A percentile compares a stretch with the other conserved stretches of the same genome.
These are phyloP conservation scores for Corvus hawaiiensis DNA, from an alignment of 2,113 vertebrate genomes.

Conservation along the genomic window DNA sequence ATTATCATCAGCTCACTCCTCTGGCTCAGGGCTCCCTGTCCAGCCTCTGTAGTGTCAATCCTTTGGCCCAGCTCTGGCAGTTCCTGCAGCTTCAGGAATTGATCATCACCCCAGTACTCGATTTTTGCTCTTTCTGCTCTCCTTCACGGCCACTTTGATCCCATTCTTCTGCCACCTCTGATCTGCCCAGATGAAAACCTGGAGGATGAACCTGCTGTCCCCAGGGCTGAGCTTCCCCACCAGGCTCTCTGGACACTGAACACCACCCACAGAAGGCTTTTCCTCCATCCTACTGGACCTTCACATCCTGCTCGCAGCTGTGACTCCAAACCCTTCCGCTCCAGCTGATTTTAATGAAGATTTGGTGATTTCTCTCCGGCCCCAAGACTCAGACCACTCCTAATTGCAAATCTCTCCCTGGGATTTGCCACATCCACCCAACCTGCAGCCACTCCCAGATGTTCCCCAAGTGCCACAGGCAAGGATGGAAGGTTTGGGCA, in stretches of 20 bases:
- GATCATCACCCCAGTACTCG: background rate
- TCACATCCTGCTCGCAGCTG: background rate
- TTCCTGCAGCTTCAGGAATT: background rate
- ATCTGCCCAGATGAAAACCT: background rate
- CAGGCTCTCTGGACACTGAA: background rate
- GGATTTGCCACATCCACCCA: background rate
- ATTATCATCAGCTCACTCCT: background rate
- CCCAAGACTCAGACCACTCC: background rate
- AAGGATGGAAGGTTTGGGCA: background rate
- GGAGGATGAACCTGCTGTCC: background rate
- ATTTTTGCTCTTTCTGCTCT: background rate
- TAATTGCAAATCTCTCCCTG: background rate
- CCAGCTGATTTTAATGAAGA: background rate
- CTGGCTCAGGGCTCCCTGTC: background rate
- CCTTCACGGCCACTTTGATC: background rate
- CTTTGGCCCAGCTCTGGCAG: background rate
- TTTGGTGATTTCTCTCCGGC: background rate
- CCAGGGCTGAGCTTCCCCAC: background rate
- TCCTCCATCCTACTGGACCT: background rate
- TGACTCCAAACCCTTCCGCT: background rate
- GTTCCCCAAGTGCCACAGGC: background rate
- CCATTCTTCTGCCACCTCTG: background rate
- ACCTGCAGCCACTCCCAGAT: background rate
- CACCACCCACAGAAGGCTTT: background rate
- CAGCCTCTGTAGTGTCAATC: rapidly evolving